phyloP scores from a whole-genome alignment of 2,888 invertebrate genomes.

The Alloplasta piceator region DNA sequence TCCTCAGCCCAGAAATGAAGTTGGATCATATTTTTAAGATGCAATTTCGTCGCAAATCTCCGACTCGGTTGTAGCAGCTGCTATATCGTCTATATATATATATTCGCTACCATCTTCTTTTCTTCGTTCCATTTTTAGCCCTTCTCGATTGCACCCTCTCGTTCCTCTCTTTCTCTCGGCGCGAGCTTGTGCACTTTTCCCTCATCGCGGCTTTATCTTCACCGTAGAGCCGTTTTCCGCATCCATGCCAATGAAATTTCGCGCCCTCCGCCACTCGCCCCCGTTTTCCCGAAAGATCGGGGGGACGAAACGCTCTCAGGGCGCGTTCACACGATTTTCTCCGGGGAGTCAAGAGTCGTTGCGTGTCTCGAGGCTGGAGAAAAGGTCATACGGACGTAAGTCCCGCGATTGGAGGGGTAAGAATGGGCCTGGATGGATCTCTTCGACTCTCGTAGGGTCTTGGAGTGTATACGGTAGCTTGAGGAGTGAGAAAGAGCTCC shows the following conservation, averaged over 20 bases:
- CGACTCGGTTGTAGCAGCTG: slow-evolving; percentile 73
- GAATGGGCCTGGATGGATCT: no score
- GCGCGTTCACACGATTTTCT: no score
- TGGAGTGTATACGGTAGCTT: no score
- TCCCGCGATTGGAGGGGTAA: background rate
- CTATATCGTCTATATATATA: slow-evolving; percentile 59
- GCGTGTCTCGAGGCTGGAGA: background rate
- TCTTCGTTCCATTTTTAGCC: slow-evolving; percentile 30
- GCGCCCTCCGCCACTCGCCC: slow-evolving; percentile 17
- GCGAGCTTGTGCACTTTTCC: slow-evolving; percentile 44
- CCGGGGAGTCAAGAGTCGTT: no score
- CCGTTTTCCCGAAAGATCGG: background rate
- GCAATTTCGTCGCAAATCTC: slow-evolving; percentile 80
- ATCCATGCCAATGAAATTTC: slow-evolving; percentile 56
- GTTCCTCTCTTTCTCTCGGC: slow-evolving; percentile 44
- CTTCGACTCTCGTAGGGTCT: no score
- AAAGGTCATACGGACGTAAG: slow-evolving; percentile 3
- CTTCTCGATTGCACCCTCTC: slow-evolving; percentile 47
- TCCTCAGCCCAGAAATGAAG: slow-evolving; percentile 73
- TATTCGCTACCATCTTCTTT: slow-evolving; percentile 2
- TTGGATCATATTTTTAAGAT: slow-evolving; percentile 81
- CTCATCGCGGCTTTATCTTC: slow-evolving; percentile 61
- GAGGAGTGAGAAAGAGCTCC: background rate
- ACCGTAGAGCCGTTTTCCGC: slow-evolving; percentile 58
- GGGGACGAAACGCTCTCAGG: background rate